Evolutionary conservation across 1,140 invertebrate species (phyloP), one percentile per base, ranked within the genome.

Genomic region (Drosophila ananassae): DNA sequence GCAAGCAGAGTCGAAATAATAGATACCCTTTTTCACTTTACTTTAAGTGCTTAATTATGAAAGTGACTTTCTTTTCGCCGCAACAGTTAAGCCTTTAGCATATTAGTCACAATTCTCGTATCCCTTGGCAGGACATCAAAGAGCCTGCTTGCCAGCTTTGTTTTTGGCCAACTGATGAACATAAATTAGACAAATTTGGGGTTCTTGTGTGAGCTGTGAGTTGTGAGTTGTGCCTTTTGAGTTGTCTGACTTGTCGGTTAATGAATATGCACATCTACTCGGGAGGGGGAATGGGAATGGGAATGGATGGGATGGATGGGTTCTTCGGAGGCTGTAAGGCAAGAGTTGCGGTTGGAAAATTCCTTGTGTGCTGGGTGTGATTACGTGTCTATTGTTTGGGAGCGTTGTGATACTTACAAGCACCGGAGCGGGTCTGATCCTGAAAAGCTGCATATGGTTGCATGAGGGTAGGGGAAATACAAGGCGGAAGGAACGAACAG

Each of bases 351-450:
- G 17, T 21, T 21, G 17, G 17, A 22, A 47, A 22, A 47, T 21
- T 22, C 21, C 9, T 22, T 47, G 17, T 39, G 46, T 22, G 39
- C 24, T 46, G 32, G 55, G 37, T 21, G 51, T 76, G 61, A 25
- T 53, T 72, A 44, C 57, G 25, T 32, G 28, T 59, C 57, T 56
- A 60, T 75, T 72, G 76, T 56, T 51, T 21, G 17, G 32, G 53
- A 72, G 53, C 17, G 53, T 44, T 44, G 41, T 73, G 75, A 78
- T 97, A 98, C 97, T 98, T 98, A 98, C 97, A 95, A 98, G 96
- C 92, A 97, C 96, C 95, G 97, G 97, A 94, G 97, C 96, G 94
- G 97, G 97, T 95, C 96, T 98, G 95, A 98, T 98, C 97, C 97
- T 97, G 96, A 98, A 98, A 95, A 98, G 96, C 97, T 98, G 95